Conservation (phyloP, 37 sponge, comb jelly and placozoan genomes). For the Theonella swinhoei region DNA sequence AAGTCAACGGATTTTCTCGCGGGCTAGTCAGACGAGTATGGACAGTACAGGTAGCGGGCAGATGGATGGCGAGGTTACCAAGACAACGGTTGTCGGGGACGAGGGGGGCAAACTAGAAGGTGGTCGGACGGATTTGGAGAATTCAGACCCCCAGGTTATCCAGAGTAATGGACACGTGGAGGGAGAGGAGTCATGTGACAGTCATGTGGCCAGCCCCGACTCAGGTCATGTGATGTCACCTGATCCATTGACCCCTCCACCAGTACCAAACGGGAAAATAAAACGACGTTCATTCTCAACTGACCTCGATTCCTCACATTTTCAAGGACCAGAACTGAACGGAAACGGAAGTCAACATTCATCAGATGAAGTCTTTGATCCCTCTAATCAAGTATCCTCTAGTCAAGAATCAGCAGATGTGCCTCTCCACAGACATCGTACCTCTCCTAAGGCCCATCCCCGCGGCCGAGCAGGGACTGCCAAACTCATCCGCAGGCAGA, state of each 20-base stretch:
- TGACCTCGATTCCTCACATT: neutral
- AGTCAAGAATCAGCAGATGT: too few species aligned
- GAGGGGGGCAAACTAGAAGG: neutral
- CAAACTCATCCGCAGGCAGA: neutral
- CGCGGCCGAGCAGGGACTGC: too few species aligned
- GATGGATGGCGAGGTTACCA: neutral
- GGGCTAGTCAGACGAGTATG: slow-evolving; percentile 33
- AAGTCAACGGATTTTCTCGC: neutral
- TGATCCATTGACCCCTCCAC: neutral
- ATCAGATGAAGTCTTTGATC: neutral
- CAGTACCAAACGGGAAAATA: neutral
- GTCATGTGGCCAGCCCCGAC: neutral
- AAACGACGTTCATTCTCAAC: neutral
- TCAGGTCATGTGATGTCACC: neutral
- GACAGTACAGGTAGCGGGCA: slow-evolving; percentile 47
- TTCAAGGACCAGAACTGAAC: neutral
- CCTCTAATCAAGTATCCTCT: too few species aligned
- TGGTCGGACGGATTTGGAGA: neutral
- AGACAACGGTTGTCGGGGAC: too few species aligned
- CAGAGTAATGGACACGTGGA: neutral
- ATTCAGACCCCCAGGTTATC: neutral
- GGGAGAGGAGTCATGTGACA: neutral
- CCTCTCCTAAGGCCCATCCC: too few species aligned
- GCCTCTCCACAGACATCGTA: neutral
- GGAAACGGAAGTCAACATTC: neutral